Conservation (phyloP, 2,797 vertebrate species). For the Thripadectes ignobilis region DNA sequence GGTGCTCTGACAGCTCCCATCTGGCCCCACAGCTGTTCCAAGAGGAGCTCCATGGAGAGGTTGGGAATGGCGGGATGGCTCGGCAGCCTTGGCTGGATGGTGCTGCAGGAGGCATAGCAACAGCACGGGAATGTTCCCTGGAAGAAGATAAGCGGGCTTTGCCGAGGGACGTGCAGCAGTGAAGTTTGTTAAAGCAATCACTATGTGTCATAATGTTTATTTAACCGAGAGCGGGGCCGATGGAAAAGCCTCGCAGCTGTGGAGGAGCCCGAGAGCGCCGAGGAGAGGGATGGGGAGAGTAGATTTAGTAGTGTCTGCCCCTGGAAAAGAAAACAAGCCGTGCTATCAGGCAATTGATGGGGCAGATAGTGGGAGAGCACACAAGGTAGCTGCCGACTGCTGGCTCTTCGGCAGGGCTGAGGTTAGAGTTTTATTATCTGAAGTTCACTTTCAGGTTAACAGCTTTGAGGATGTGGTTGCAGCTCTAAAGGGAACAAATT, state of each 20-base stretch:
- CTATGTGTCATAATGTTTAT: conserved; percentile 72
- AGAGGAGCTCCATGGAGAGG: background rate
- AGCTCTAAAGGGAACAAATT: conserved; percentile 65
- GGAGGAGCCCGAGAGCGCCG: conserved; percentile 54
- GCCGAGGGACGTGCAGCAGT: conserved; percentile 43
- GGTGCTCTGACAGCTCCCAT: conserved; percentile 33
- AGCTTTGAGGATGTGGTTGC: conserved; percentile 68
- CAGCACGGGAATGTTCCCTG: conserved; percentile 60
- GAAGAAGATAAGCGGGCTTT: conserved; percentile 54
- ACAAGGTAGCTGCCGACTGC: conserved; percentile 52
- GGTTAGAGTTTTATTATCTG: conserved; percentile 46
- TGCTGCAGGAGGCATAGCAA: conserved; percentile 51
- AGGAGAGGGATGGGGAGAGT: conserved; percentile 21
- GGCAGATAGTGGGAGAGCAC: conserved; percentile 30
- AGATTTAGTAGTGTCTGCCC: conserved; percentile 69
- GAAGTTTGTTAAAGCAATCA: conserved; percentile 66
- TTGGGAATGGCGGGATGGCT: background rate
- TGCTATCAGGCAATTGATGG: conserved; percentile 8
- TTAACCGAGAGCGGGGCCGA: conserved; percentile 64
- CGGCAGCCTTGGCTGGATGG: conserved; percentile 37
- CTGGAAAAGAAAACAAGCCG: conserved; percentile 59
- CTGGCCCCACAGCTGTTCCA: conserved; percentile 6
- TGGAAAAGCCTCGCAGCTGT: conserved; percentile 66
- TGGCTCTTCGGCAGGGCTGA: conserved; percentile 30
- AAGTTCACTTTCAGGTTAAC: conserved; percentile 76